Evolutionary conservation across 2,888 invertebrate species (phyloP).

Genomic region (Drosophila atroscutellata): DNA sequence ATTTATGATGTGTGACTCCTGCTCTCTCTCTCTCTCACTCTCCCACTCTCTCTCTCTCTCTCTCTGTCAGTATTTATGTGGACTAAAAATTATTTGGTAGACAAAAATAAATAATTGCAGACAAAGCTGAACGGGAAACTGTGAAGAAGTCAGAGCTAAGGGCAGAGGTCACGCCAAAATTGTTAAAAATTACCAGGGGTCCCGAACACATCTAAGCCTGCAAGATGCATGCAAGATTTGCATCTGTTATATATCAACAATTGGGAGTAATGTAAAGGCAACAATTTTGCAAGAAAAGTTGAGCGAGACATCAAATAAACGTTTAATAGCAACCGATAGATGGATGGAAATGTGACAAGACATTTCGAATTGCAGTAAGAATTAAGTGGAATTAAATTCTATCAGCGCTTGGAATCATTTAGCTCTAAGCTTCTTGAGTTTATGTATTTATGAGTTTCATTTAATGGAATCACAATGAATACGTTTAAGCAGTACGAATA

Average conservation of each 20-base stretch:
- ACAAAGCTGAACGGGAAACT: constrained; percentile 37
- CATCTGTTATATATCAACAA: not conserved
- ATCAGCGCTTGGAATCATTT: not conserved
- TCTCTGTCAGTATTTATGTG: not conserved
- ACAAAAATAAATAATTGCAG: constrained; percentile 49
- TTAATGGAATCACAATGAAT: not conserved
- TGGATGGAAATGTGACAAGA: not conserved
- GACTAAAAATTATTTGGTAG: constrained; percentile 48
- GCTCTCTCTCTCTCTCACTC: constrained; percentile 3
- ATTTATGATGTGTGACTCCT: constrained; percentile 61
- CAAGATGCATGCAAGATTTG: not conserved
- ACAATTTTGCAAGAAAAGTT: not conserved
- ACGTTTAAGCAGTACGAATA: not conserved
- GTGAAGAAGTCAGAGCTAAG: constrained; percentile 26
- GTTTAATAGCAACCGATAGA: not conserved
- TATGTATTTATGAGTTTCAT: not conserved
- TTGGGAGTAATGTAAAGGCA: not conserved
- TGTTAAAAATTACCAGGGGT: constrained; percentile 32
- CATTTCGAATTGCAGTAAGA: no score
- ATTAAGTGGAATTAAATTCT: not conserved
- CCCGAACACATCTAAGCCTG: not conserved
- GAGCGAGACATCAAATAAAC: not conserved
- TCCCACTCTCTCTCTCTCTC: not conserved
- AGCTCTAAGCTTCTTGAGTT: not conserved
- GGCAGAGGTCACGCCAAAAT: constrained; percentile 26